phyloP scores from a whole-genome alignment of 2,888 invertebrate genomes.

The Volucella inanis region DNA sequence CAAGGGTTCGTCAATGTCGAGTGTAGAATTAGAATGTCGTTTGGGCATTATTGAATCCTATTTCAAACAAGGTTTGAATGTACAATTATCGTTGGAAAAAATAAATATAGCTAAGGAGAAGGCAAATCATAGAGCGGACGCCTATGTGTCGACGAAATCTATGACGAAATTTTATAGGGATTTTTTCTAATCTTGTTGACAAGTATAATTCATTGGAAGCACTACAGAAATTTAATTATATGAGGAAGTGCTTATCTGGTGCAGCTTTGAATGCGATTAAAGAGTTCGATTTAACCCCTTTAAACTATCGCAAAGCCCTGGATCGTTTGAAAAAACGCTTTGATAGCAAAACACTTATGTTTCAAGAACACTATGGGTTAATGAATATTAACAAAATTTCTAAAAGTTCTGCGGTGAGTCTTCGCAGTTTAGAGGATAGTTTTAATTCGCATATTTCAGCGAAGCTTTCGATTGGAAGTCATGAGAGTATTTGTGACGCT shows the following conservation, averaged over 20 bases:
- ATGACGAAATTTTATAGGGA: conserved; percentile 64
- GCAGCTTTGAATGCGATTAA: too few species aligned
- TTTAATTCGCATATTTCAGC: conserved; percentile 64
- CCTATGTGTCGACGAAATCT: too few species aligned
- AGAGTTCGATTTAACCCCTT: conserved; percentile 68
- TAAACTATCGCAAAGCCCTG: conserved; percentile 64
- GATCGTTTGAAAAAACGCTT: conserved; percentile 55
- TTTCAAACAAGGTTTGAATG: too few species aligned
- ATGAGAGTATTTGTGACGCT: conserved; percentile 61
- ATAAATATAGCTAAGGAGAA: too few species aligned
- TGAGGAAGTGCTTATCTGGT: too few species aligned
- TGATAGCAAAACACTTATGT: conserved; percentile 71
- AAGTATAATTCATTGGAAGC: conserved; percentile 54
- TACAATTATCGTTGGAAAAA: too few species aligned
- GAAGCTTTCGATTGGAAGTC: conserved; percentile 51
- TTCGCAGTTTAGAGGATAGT: conserved; percentile 56
- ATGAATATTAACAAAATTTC: conserved; percentile 38
- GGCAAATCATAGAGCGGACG: too few species aligned
- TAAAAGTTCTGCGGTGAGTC: conserved; percentile 50
- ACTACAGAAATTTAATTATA: too few species aligned
- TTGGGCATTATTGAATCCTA: too few species aligned
- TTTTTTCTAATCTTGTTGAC: conserved; percentile 67
- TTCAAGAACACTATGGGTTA: conserved; percentile 62
- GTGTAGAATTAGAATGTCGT: too few species aligned
- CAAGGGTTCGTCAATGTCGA: too few species aligned